A percentile compares a stretch with the other conserved stretches of the same genome.
phyloP scores from a whole-genome alignment of 2,113 vertebrate genomes.

The Thomomys bottae region DNA sequence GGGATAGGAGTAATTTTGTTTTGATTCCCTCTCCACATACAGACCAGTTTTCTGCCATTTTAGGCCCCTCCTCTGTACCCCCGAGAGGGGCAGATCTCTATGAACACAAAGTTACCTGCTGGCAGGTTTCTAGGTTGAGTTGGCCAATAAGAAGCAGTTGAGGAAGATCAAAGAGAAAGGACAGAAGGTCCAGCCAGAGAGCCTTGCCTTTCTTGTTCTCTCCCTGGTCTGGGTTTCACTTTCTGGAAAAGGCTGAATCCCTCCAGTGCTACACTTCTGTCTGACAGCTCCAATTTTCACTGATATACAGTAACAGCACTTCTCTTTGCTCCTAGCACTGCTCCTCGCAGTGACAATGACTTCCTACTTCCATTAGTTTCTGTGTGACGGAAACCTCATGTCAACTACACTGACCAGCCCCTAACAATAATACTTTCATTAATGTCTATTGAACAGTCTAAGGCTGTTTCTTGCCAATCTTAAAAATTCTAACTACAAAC shows the following conservation, averaged over 20 bases:
- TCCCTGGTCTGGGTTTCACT: neutral
- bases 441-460: neutral
- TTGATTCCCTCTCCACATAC: neutral
- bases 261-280: neutral
- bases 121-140: neutral
- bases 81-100: neutral
- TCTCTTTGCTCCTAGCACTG: constrained; percentile 39
- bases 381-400: neutral
- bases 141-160: neutral
- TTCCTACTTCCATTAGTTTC: neutral
- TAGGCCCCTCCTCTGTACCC: neutral
- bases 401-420: neutral
- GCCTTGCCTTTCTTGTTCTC: neutral
- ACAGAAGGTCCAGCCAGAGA: neutral
- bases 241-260: neutral
- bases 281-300: neutral
- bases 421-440: constrained; percentile 28
- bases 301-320: neutral
- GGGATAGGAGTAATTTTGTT: neutral
- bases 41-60: neutral
- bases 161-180: neutral
- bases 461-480: neutral
- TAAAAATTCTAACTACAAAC: constrained; percentile 36
- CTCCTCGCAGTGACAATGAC: neutral
- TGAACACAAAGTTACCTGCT: neutral